These are phyloP conservation scores for Esox masquinongy DNA, from an alignment of 2,797 vertebrate species.

Conservation along the genomic window DNA sequence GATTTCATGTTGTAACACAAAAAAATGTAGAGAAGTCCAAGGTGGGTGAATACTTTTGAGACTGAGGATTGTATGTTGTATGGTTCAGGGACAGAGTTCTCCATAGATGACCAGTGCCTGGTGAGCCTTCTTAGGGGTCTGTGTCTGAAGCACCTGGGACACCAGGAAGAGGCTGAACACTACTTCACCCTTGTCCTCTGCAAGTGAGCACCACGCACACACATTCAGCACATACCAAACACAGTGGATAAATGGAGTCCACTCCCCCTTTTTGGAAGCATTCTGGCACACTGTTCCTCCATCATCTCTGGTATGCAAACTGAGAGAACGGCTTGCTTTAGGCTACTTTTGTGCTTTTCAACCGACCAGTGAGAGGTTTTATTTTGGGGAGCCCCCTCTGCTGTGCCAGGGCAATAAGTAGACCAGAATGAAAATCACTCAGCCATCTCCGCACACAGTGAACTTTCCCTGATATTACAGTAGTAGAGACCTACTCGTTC, in stretches of 20 bases:
- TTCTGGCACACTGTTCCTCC: too few species aligned
- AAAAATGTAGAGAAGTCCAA: too few species aligned
- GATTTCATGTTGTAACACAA: too few species aligned
- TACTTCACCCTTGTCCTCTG: slow-evolving; percentile 89
- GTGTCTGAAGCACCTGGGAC: slow-evolving; percentile 93
- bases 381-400: too few species aligned
- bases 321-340: too few species aligned
- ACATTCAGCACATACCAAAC: not conserved
- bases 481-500: not conserved
- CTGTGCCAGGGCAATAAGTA: too few species aligned
- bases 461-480: not conserved
- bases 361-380: too few species aligned
- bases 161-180: slow-evolving; percentile 87
- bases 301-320: too few species aligned
- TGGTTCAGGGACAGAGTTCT: slow-evolving; percentile 82
- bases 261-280: too few species aligned
- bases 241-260: not conserved
- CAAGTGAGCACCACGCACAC: slow-evolving; percentile 70
- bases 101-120: slow-evolving; percentile 89
- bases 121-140: slow-evolving; percentile 92
- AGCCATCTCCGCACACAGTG: too few species aligned
- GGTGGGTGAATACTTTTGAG: not conserved
- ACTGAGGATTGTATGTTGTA: slow-evolving; percentile 22
- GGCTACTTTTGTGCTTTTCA: too few species aligned
- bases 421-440: too few species aligned